Evolutionary conservation across 2,113 vertebrate species (phyloP), one percentile per base, ranked within the genome.

Genomic region (Desmodus rotundus): DNA sequence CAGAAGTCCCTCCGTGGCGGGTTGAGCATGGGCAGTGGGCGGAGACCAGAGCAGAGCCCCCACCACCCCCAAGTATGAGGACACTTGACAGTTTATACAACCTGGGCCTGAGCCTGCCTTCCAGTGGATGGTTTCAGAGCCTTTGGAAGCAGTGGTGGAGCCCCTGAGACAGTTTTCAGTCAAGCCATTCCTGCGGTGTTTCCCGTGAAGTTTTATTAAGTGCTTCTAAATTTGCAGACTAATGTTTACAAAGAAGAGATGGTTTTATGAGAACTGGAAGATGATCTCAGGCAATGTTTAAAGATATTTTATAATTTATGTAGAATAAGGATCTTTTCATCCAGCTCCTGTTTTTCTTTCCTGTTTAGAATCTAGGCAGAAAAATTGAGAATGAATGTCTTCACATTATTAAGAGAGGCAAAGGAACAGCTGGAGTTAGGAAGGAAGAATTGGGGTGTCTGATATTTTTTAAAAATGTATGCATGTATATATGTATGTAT

Each of bases 231-330:
- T 95, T 88, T 96, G 41, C 65, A 91, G 63, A 77, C 68, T 58
- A n/a, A 58, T 87, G 87, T 96, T 97, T 96, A 94, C 52, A 92
- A 78, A 68, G 50, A n/a, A 77, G 63, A 93, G 78, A 89, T n/a
- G n/a, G 77, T 94, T 96, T 94, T 92, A 92, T 84, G 77, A 96
- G 85, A 88, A 87, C 41, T 82, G 54, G 82, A 92, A 58, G 89
- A 86, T 76, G 38, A 93, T 95, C 89, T 45, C 83, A 76, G 70
- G 56, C 41, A 63, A 81, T n/a, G 72, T 95, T 94, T 76, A 93
- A 78, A 78, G 89, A 94, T 68, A 91, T 77, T 92, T 74, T 90
- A 45, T 91, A 93, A 95, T 91, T 95, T 89, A 92, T 95, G 61
- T 73, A 47, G 68, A 89, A 36, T 87, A 74, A 74, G 90, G 41